Conservation (phyloP, 2,888 invertebrate genomes). For the Dicranocentrus wangi region DNA sequence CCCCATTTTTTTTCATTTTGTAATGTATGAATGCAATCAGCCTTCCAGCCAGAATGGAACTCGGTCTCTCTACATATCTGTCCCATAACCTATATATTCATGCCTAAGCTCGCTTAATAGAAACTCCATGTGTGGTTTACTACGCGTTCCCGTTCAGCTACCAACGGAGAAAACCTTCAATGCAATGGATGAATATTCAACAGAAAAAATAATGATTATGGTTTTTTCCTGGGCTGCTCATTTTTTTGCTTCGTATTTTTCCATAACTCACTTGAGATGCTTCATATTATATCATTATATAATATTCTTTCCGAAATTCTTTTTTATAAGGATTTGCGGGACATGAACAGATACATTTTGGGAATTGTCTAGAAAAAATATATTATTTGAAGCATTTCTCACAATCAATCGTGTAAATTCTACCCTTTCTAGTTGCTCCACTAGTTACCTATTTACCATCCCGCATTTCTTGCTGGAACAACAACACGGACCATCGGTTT, state of each 20-base stretch:
- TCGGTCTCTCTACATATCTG: neutral
- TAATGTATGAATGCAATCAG: conserved; percentile 11
- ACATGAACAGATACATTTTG: too few species aligned
- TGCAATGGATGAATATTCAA: neutral
- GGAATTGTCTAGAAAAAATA: too few species aligned
- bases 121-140: conserved; percentile 41
- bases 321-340: too few species aligned
- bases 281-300: too few species aligned
- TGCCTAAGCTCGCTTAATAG: neutral
- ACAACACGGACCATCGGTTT: too few species aligned
- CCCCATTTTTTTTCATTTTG: neutral
- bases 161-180: neutral
- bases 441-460: too few species aligned
- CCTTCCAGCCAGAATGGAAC: neutral
- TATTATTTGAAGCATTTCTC: too few species aligned
- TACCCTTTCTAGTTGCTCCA: too few species aligned
- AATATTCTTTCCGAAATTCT: too few species aligned
- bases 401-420: too few species aligned
- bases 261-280: neutral
- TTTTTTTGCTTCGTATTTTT: conserved; percentile 13
- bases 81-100: conserved; percentile 6
- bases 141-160: conserved; percentile 21
- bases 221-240: conserved; percentile 20
- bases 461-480: too few species aligned
- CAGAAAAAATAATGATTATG: conserved; percentile 17